A percentile compares a stretch with the other conserved stretches of the same genome.
Evolutionary conservation across 2,888 invertebrate species (phyloP).

Genomic region (Strigamia crassipes): DNA sequence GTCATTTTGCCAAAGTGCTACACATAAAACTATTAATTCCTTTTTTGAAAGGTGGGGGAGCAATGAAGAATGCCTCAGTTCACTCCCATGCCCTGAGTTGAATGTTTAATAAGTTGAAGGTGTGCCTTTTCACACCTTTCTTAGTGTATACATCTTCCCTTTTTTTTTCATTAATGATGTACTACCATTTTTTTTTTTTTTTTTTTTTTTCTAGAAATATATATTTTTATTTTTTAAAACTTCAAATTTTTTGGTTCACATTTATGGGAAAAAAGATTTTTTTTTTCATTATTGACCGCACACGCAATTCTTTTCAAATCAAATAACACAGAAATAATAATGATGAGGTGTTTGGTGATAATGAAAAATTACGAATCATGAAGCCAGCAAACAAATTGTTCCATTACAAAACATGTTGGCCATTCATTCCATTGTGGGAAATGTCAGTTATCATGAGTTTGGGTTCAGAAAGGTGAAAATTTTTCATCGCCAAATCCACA

Average conservation of each 20-base stretch:
- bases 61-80: conserved; percentile 26
- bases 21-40: conserved; percentile 30
- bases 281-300: background rate
- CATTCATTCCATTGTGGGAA: background rate
- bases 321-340: background rate
- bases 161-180: conserved; percentile 6
- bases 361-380: background rate
- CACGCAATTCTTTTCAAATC: conserved; percentile 5
- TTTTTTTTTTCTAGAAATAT: too few species aligned
- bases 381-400: background rate
- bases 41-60: conserved; percentile 30
- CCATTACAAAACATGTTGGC: background rate
- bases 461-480: conserved; percentile 19
- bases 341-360: background rate
- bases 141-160: background rate
- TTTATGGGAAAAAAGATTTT: background rate
- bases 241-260: background rate
- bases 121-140: conserved; percentile 30
- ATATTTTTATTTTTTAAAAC: background rate
- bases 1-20: conserved; percentile 14
- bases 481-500: conserved; percentile 14
- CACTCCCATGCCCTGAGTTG: conserved; percentile 30
- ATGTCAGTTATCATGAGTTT: conserved; percentile 5
- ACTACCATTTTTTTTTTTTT: too few species aligned
- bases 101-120: conserved; percentile 15